Base-by-base conservation (phyloP, 2,113 vertebrate species). In the Illadopsis cleaveri region DNA sequence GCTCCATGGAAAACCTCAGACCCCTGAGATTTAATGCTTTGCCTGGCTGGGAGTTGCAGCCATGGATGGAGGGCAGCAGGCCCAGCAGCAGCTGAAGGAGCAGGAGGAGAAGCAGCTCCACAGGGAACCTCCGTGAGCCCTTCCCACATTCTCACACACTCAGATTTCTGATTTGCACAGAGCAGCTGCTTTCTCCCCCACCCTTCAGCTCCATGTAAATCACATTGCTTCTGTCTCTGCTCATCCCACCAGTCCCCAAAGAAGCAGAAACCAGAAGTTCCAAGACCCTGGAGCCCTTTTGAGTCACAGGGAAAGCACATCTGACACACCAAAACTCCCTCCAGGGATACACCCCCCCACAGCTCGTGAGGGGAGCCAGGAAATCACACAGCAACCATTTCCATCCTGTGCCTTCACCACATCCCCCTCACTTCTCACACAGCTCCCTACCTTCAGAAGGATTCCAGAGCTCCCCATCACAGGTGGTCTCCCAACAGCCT, bases 11-110 rank as follows among this genome's bases (percentile, higher is more conserved):
- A 72, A 68, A 18, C 21, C 5, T 23, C 21, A 19, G 20, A 37
- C 1, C 9, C 7, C 19, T 7, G 10, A 12, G 54, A 1, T 11
- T 38, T 6, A 21, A 5, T 5, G 6, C 4, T 68, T 6, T 22
- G 2, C 16, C 28, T 77, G 28, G 5, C 8, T 18, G 12, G 23
- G 2, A 17, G 11, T 1, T 13, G 3, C 31, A 82, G n/a, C 17
- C 25, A 2, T 1, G 8, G 22, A 5, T 28, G 47, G 61, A 73
- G 21, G 7, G 8, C 38, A 84, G 58, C 33, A 66, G 23, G 45
- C 12, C 35, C 78, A 58, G 31, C 2, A 37, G 0, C 38, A 45
- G 62, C 53, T 76, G 72, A 72, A 51, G 45, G 40, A 21, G 25
- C 48, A 56, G 11, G 33, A 60, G 57, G 3, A 86, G 54, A 24